Conservation (phyloP, 2,797 vertebrate species). For the Triplophysa yarkandensis region DNA sequence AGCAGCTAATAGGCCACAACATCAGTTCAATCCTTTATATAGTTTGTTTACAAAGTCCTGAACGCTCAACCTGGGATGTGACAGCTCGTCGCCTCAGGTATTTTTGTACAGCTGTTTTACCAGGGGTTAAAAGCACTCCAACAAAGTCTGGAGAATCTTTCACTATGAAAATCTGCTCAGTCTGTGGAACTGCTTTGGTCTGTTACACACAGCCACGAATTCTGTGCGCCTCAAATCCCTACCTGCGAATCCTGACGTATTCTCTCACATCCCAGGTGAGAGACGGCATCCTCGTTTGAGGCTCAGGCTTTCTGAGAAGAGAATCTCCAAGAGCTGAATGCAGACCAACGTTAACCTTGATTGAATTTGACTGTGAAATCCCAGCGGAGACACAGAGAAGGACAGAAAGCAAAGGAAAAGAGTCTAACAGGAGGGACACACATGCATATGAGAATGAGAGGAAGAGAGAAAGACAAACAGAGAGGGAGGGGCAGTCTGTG, state of each 20-base stretch:
- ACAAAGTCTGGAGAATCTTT: slow-evolving; percentile 16
- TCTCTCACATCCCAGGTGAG: slow-evolving; percentile 43
- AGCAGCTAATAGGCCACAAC: slow-evolving; percentile 14
- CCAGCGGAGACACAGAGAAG: slow-evolving; percentile 29
- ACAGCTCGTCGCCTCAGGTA: slow-evolving; percentile 18
- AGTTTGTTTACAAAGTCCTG: slow-evolving; percentile 6
- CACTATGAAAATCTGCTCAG: slow-evolving; percentile 36
- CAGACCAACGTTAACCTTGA: slow-evolving; percentile 41
- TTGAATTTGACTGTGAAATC: slow-evolving; percentile 45
- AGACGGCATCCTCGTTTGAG: slow-evolving; percentile 24
- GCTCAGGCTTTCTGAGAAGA: slow-evolving; percentile 27
- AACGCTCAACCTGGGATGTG: background rate
- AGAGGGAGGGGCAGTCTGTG: slow-evolving; percentile 41
- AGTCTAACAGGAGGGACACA: slow-evolving; percentile 40
- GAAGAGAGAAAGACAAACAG: slow-evolving; percentile 35
- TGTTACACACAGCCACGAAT: slow-evolving; percentile 31
- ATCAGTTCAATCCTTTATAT: slow-evolving; percentile 15
- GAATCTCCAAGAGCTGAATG: slow-evolving; percentile 37
- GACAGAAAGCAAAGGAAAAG: slow-evolving; percentile 40
- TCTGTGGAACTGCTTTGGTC: slow-evolving; percentile 39
- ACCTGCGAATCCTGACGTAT: slow-evolving; percentile 41
- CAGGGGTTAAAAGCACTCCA: slow-evolving; percentile 32
- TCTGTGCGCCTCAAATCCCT: slow-evolving; percentile 33
- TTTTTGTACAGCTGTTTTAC: slow-evolving; percentile 27
- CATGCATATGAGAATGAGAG: slow-evolving; percentile 33